Evolutionary conservation across 2,113 vertebrate species (phyloP), one percentile per base, ranked within the genome.

Genomic region (Ondatra zibethicus): DNA sequence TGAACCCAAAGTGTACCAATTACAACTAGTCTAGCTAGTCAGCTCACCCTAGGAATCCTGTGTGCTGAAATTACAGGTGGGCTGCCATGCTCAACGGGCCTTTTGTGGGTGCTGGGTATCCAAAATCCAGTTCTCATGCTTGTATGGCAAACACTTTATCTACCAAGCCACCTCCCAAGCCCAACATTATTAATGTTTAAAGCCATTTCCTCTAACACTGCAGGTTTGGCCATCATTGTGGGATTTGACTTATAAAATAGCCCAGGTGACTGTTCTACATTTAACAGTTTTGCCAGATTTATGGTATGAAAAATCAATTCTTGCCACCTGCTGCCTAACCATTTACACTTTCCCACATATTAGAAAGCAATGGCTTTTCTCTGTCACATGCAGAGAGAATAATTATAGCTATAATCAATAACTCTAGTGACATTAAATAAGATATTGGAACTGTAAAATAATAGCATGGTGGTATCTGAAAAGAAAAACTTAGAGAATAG

Each of bases 321-420:
- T 90, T 93, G 45, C 16, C 78, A 89, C 68, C 39, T 93, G 84
- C 29, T 92, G 50, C 55, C 31, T 93, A 96, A 72, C 25, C 45
- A 92, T 89, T 93, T 94, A 89, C 39, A 97, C 9, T 84, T 93
- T 93, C 72, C 72, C 10, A 92, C 77, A 82, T 93, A 93, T 52
- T 52, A 93, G 45, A 36, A 73, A 9, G n/a, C 89, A 88, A 95
- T 76, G 58, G 77, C 84, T 89, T 94, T 93, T 91, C 61, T 93
- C 39, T 76, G 58, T 36, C 47, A 81, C 72, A 94, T 72, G 72
- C 72, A 96, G 70, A 85, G 81, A 81, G 3, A 95, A 93, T 77
- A 91, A 94, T 91, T 94, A 77, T 81, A 93, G 86, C 9, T 92
- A 88, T 47, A 96, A 91, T 91, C 70, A 94, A 89, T 89, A 96